Evolutionary conservation across 2,797 vertebrate genomes (phyloP), one percentile per base, ranked within the genome.

Genomic region (Notoglanidium macrostoma): DNA sequence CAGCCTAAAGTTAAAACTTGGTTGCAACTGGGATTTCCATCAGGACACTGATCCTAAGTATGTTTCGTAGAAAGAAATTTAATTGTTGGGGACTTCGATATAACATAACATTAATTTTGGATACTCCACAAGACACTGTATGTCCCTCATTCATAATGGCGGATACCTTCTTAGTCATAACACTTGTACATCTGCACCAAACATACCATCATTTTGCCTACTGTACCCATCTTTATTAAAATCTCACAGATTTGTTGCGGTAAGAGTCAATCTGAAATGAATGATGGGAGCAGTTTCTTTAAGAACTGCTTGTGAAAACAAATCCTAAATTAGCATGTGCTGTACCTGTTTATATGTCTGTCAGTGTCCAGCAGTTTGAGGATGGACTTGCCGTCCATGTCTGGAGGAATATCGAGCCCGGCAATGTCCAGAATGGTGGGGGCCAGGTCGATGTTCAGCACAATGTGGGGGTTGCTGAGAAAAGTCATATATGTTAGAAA

Each of bases 401-500:
- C 98, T 3, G 96, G 88, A 0, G 98, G 98, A 85, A 97, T 96
- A 93, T 98, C 97, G 87, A 98, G 92, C 1, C 98, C 98, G 0
- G 98, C 98, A 68, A 99, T 99, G 95, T 99, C 98, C 93, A 99
- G 93, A 93, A 99, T 98, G 91, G 98, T 99, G 51, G 98, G 98
- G 32, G 98, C 98, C 2, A 99, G 95, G 91, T 99, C 98, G 15
- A 99, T 98, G 94, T 99, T 99, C 90, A 99, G 94, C 61, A 99
- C 98, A 10, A 99, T 97, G 92, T 98, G 97, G 81, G 97, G 97
- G 92, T 97, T 98, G 90, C 98, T 99, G 92, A 55, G 90, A 92
- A 90, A 89, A 89, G 40, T 29, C 14, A 63, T 32, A 83, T 17
- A 35, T 2, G 17, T 68, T 14, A 67, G 1, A 67, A 32, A 67